Evolutionary conservation across 2,888 invertebrate species (phyloP), one percentile per base, ranked within the genome.

Genomic region (Leistus spinibarbis): DNA sequence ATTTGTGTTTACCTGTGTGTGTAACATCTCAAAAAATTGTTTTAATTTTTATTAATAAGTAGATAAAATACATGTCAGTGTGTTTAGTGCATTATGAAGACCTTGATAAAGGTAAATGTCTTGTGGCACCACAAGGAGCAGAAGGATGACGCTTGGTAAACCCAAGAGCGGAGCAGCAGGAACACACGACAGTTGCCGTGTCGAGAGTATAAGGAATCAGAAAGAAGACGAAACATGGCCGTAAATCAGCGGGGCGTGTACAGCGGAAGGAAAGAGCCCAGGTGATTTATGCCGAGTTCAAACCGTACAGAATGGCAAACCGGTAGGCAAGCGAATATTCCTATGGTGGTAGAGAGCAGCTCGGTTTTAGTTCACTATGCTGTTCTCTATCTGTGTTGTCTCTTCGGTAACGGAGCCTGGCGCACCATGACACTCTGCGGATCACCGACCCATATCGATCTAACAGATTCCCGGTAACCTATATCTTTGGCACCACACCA

Each of bases 261-360:
- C 60, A 20, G 63, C 70, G 70, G 70, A 70, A 70, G 70, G 70
- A 75, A 72, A 76, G 77, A 71, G 71, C 75, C 40, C 40, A 74
- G 73, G 76, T 77, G 77, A 77, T 77, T 77, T 77, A 77, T 77
- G 69, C 76, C 57, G 69, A 74, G 77, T 76, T 76, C 66, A 76
- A 76, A 77, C 77, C 73, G 71, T 70, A 74, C 65, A 40, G 40
- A 40, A 40, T 57, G 75, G 63, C 40, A 40, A 40, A 40, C 40
- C 40, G 40, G 40, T 40, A 40, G 40, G 40, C 40, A 40, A 13
- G 60, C 60, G 60, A 60, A 60, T 22, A 13, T 40, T 7, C 13
- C 40, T 40, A 40, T 40, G 60, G 10, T 17, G 60, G 22, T 22
- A 20, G 22, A 16, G 22, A 13, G 60, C 19, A 19, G 60, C 17